These are phyloP conservation scores for Semaprochilodus insignis DNA, from an alignment of 2,797 vertebrate genomes.

Conservation along the genomic window DNA sequence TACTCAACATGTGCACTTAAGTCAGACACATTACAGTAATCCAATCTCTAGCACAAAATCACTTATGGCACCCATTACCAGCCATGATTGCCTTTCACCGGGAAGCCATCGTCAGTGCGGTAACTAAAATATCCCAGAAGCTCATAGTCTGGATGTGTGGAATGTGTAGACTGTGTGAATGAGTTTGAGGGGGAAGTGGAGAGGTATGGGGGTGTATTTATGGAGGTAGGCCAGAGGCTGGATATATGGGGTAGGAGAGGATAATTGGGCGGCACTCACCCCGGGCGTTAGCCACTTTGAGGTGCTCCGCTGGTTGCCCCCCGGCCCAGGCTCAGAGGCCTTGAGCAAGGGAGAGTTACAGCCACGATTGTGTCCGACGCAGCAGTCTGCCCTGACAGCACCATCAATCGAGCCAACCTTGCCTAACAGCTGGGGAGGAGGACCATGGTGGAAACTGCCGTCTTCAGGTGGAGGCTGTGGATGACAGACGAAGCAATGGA, in stretches of 20 bases:
- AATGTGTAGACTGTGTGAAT: constrained; percentile 14
- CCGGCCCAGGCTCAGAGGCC: constrained; percentile 51
- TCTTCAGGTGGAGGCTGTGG: constrained; percentile 31
- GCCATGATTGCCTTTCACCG: constrained; percentile 44
- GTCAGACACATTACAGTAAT: constrained; percentile 54
- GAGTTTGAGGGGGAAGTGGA: constrained; percentile 37
- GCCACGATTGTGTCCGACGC: constrained; percentile 56
- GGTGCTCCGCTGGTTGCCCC: constrained; percentile 40
- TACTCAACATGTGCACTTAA: constrained; percentile 43
- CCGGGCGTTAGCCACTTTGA: constrained; percentile 48
- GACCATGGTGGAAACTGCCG: constrained; percentile 17
- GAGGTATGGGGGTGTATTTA: constrained; percentile 44
- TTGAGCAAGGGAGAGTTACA: constrained; percentile 71
- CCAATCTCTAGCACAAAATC: constrained; percentile 54
- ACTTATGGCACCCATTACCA: constrained; percentile 49
- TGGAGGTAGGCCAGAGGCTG: constrained; percentile 45
- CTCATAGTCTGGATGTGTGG: constrained; percentile 19
- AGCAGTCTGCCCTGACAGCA: constrained; percentile 44
- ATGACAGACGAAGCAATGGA: background rate
- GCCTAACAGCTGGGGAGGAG: constrained; percentile 4
- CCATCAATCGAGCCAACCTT: constrained; percentile 47
- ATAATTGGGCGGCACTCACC: constrained; percentile 57
- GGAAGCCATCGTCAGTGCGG: constrained; percentile 23
- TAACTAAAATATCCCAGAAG: constrained; percentile 53
- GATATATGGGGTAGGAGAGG: constrained; percentile 50